Conservation (phyloP, 92 coral and sea anemone species). For the Galaxea fascicularis region DNA sequence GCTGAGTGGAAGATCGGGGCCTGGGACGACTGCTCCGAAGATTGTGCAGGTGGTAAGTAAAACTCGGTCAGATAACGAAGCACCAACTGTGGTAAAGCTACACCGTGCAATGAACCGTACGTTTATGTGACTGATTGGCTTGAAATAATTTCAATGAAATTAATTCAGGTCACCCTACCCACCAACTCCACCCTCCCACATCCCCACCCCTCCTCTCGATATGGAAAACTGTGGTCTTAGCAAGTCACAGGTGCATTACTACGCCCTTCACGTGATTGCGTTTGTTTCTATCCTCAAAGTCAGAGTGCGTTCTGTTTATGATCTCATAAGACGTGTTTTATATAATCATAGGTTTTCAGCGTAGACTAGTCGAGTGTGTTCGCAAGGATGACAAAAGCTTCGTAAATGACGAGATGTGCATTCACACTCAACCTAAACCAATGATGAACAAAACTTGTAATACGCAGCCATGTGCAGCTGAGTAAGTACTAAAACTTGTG, state of each 20-base stretch:
- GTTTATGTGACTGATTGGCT: too few species aligned
- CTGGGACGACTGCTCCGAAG: slow-evolving; percentile 84
- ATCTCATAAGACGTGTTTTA: neutral
- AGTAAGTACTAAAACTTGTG: slow-evolving; percentile 51
- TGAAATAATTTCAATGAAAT: too few species aligned
- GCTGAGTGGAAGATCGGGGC: slow-evolving; percentile 72
- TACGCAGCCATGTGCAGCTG: slow-evolving; percentile 78
- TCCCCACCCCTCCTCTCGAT: too few species aligned
- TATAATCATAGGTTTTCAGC: slow-evolving; percentile 59
- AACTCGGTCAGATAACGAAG: neutral
- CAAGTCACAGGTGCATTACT: too few species aligned
- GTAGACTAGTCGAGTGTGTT: slow-evolving; percentile 71
- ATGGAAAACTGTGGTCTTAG: too few species aligned
- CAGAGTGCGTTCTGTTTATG: too few species aligned
- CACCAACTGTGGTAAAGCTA: neutral
- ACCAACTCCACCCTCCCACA: too few species aligned
- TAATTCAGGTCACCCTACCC: too few species aligned
- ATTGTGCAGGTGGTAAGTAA: slow-evolving; percentile 89
- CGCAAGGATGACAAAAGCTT: slow-evolving; percentile 86
- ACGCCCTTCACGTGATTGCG: too few species aligned
- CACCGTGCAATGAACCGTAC: too few species aligned
- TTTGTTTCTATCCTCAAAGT: too few species aligned
- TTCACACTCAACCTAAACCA: slow-evolving; percentile 66
- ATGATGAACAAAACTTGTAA: slow-evolving; percentile 60
- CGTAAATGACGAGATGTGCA: slow-evolving; percentile 73